Evolutionary conservation across 1,140 invertebrate genomes (phyloP).

Genomic region (Portunus trituberculatus): DNA sequence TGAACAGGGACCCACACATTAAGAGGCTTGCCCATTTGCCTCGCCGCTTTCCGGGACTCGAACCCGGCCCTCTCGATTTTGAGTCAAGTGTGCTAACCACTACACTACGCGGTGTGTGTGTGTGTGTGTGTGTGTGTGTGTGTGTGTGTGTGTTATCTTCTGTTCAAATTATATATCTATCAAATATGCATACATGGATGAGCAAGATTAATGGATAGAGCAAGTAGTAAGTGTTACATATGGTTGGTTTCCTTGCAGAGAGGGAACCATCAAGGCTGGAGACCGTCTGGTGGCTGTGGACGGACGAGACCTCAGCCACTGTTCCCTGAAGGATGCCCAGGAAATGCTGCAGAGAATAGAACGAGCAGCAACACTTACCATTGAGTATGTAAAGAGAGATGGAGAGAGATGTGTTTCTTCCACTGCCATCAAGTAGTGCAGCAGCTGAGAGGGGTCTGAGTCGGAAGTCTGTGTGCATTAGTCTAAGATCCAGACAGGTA

Average conservation of each 20-base stretch:
- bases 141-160: background rate
- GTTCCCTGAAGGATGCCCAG: slow-evolving; percentile 82
- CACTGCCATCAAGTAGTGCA: too few species aligned
- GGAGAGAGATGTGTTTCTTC: too few species aligned
- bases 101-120: too few species aligned
- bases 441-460: too few species aligned
- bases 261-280: slow-evolving; percentile 90
- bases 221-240: background rate
- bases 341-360: slow-evolving; percentile 80
- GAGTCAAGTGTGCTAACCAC: too few species aligned
- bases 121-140: background rate
- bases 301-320: slow-evolving; percentile 82
- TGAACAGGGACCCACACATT: too few species aligned
- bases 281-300: slow-evolving; percentile 94
- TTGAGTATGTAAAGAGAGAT: slow-evolving; percentile 58
- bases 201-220: background rate
- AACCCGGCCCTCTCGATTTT: too few species aligned
- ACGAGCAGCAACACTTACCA: slow-evolving; percentile 78
- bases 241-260: slow-evolving; percentile 79
- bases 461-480: too few species aligned
- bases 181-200: background rate
- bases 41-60: too few species aligned
- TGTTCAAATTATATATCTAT: too few species aligned
- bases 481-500: too few species aligned
- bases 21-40: too few species aligned